These are phyloP conservation scores for Pyxicephalus adspersus DNA, from an alignment of 2,113 vertebrate genomes.

Conservation along the genomic window DNA sequence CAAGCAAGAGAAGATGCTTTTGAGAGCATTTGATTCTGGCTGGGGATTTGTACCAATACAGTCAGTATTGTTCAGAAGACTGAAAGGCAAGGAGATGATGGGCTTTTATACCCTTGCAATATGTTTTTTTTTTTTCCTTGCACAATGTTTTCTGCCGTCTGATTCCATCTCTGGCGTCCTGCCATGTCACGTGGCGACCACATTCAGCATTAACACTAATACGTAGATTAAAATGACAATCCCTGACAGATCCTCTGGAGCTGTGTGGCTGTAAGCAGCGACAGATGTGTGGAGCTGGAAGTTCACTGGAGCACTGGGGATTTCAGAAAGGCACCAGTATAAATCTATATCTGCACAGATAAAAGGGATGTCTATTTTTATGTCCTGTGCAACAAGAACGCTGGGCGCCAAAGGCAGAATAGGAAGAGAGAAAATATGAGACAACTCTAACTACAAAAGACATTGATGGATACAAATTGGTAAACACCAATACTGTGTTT, in stretches of 20 bases:
- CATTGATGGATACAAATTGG: too few species aligned
- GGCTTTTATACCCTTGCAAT: slow-evolving; percentile 2
- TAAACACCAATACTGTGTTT: too few species aligned
- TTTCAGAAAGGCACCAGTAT: neutral
- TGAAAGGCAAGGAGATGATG: neutral
- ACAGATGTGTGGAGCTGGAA: slow-evolving; percentile 24
- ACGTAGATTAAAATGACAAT: slow-evolving; percentile 51
- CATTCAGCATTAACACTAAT: slow-evolving; percentile 42
- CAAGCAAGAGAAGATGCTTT: too few species aligned
- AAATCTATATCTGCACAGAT: slow-evolving; percentile 2
- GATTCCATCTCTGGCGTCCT: neutral
- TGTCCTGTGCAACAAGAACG: neutral
- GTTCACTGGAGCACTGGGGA: slow-evolving; percentile 34
- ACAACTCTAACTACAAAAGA: too few species aligned
- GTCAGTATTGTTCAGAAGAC: neutral
- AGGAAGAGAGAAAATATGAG: too few species aligned
- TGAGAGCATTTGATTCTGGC: too few species aligned
- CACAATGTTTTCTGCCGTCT: neutral
- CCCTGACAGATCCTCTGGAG: slow-evolving; percentile 38
- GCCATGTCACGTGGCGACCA: neutral
- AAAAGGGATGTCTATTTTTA: slow-evolving; percentile 4
- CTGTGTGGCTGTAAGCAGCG: slow-evolving; percentile 9
- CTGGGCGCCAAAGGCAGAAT: too few species aligned
- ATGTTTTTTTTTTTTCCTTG: neutral
- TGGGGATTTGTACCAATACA: too few species aligned